phyloP scores from a whole-genome alignment of 2,113 vertebrate genomes.

The mouse (Mus musculus) region DNA sequence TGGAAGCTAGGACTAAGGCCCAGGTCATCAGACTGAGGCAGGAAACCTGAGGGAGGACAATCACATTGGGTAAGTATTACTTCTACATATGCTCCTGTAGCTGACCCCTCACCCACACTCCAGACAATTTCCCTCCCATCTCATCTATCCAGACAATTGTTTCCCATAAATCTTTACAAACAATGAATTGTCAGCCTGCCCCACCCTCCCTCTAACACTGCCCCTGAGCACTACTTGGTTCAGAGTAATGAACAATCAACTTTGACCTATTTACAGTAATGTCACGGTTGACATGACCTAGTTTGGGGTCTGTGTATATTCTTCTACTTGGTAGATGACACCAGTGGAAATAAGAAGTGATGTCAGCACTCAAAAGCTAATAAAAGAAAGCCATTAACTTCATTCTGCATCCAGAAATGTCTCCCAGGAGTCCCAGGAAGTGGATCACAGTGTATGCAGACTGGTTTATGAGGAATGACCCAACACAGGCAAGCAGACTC shows the following conservation, averaged over 20 bases:
- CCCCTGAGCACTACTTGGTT: not conserved
- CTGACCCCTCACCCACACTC: not conserved
- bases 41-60: too few species aligned
- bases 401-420: constrained; percentile 61
- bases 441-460: not conserved
- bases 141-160: not conserved
- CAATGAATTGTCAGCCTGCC: not conserved
- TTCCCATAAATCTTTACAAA: not conserved
- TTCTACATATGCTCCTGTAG: too few species aligned
- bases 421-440: constrained; percentile 74
- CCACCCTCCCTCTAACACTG: not conserved
- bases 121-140: not conserved
- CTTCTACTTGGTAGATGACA: constrained; percentile 68
- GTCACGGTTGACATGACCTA: not conserved
- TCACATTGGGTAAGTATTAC: too few species aligned
- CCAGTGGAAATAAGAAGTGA: constrained; percentile 80
- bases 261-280: not conserved
- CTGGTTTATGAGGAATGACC: constrained; percentile 2
- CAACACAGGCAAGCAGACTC: not conserved
- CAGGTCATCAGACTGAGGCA: too few species aligned
- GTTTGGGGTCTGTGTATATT: not conserved
- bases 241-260: not conserved
- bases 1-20: too few species aligned
- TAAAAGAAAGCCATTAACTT: constrained; percentile 45
- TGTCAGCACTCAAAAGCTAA: constrained; percentile 65